phyloP scores from a whole-genome alignment of 2,797 vertebrate genomes.

The Rhincodon typus region DNA sequence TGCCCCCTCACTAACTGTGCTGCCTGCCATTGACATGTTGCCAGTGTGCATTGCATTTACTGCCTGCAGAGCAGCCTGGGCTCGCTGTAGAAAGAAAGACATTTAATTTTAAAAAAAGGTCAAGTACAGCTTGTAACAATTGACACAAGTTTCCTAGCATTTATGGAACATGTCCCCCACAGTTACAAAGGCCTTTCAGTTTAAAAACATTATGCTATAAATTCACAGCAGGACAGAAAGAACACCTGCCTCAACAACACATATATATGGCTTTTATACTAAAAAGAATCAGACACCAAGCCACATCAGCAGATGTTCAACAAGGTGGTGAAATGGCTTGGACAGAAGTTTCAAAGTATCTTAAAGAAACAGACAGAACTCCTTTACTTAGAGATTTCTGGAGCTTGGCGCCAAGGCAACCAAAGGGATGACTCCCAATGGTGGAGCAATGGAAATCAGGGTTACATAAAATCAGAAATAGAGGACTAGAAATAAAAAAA shows the following conservation, averaged over 20 bases:
- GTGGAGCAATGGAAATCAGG: neutral
- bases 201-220: neutral
- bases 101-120: neutral
- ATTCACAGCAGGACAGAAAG: neutral
- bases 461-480: neutral
- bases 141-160: neutral
- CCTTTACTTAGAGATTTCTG: neutral
- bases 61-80: constrained; percentile 57
- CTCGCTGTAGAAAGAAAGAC: constrained; percentile 53
- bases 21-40: constrained; percentile 48
- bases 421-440: neutral
- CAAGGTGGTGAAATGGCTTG: neutral
- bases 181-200: neutral
- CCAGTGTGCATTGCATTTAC: constrained; percentile 55
- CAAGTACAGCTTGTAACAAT: neutral
- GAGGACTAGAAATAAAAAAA: neutral
- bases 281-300: neutral
- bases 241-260: neutral
- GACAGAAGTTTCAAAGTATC: neutral
- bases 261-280: neutral
- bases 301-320: neutral
- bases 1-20: constrained; percentile 47
- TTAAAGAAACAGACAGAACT: neutral
- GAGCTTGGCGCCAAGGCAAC: neutral
- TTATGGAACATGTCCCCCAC: neutral